Evolutionary conservation across 2,888 invertebrate species (phyloP), one percentile per base, ranked within the genome.

Genomic region (Malthinus flaveolus): DNA sequence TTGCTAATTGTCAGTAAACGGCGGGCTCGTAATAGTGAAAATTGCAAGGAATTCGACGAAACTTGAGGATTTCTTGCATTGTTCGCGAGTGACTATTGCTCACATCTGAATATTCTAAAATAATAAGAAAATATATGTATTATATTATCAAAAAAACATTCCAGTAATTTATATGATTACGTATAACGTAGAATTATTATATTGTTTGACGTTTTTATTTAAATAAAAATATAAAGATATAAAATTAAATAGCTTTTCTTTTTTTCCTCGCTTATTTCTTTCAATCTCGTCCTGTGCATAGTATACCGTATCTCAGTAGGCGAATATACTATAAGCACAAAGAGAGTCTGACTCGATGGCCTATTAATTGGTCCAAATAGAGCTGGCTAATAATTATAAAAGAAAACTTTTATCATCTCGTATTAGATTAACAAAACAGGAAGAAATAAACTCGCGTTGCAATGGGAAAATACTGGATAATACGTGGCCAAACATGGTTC

Each of bases 31-130:
- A 72, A 71, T 68, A 71, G 71, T 65, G 68, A 68, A 69, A 64
- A 67, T 58, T 60, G 68, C 68, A 69, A 58, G 68, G 67, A 67
- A 61, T 58, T 62, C 62, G 63, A 56, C 63, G 23, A 23, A 67
- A 67, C 67, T 7, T 15, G 32, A 13, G 48, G 42, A 56, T 49
- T 61, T 23, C 35, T 55, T 68, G 68, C 71, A 63, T 55, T 61
- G 35, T 50, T 59, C 52, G 57, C 61, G 61, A 61, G 61, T 57
- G 61, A 75, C 75, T 77, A 77, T 78, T 78, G 78, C 79, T 79
- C 79, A 79, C 76, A 76, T 76, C 74, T 78, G 73, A 75, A 78
- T 79, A 78, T 79, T 79, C 78, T 78, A 78, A 78, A 73, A 77
- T 75, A 74, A 78, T 76, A 77, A 77, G 74, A 72, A 74, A 76